Conservation (phyloP, 2,797 vertebrate species). For the Bucorvus abyssinicus region DNA sequence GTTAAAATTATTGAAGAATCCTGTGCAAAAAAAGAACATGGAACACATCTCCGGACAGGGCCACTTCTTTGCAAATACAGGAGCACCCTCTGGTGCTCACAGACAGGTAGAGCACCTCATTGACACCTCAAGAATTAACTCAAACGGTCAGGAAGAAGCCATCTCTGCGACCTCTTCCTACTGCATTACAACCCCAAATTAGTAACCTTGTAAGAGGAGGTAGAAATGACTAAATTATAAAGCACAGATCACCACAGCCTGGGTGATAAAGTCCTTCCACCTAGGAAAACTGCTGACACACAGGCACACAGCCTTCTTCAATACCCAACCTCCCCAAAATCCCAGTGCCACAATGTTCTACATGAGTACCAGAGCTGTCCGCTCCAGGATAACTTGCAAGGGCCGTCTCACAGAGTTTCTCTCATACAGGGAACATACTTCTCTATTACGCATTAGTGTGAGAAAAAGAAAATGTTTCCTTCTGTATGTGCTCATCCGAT, state of each 20-base stretch:
- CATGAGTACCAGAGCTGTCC: background rate
- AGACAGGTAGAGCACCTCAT: background rate
- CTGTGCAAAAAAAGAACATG: background rate
- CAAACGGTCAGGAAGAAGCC: background rate
- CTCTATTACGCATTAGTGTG: background rate
- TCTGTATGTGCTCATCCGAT: background rate
- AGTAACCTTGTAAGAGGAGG: background rate
- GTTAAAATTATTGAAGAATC: background rate
- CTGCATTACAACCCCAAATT: background rate
- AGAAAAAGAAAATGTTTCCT: background rate
- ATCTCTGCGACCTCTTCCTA: background rate
- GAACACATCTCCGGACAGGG: accelerated
- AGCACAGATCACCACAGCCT: background rate
- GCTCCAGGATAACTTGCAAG: background rate
- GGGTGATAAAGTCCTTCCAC: background rate
- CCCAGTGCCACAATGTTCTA: background rate
- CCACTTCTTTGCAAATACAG: background rate
- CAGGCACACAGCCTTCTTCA: accelerated
- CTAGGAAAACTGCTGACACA: background rate
- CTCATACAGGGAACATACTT: background rate
- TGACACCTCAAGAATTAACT: background rate
- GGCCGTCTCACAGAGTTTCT: background rate
- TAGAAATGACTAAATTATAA: background rate
- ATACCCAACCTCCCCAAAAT: background rate
- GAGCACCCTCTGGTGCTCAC: constrained; percentile 67